A percentile compares a stretch with the other conserved stretches of the same genome.
phyloP scores from a whole-genome alignment of 1,140 invertebrate genomes.

The Pseudomyrmex flavicornis region DNA sequence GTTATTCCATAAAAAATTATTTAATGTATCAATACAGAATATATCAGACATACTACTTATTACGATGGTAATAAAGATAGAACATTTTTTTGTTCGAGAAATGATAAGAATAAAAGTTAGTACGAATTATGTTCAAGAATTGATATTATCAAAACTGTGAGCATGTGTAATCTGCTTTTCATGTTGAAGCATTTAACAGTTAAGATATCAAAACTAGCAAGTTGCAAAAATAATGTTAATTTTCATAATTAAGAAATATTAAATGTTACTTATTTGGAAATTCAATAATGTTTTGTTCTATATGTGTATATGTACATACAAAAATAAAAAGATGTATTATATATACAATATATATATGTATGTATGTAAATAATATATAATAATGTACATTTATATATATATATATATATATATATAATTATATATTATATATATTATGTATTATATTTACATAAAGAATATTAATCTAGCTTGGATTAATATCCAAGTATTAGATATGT shows the following conservation, averaged over 20 bases:
- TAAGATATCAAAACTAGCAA: not conserved
- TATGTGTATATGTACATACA: slow-evolving; percentile 27
- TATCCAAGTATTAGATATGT: too few species aligned
- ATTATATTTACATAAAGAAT: too few species aligned
- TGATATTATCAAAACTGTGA: slow-evolving; percentile 12
- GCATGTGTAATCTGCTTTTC: slow-evolving; percentile 6
- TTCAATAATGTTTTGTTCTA: slow-evolving; percentile 23
- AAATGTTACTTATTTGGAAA: slow-evolving; percentile 42
- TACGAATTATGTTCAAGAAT: slow-evolving; percentile 28
- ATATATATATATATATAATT: not conserved
- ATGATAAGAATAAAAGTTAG: slow-evolving; percentile 10
- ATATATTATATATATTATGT: too few species aligned
- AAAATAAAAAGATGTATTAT: not conserved
- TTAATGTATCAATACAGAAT: slow-evolving; percentile 32
- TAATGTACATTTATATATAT: not conserved
- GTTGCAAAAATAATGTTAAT: slow-evolving; percentile 26
- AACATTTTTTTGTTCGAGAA: too few species aligned
- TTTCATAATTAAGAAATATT: slow-evolving; percentile 40
- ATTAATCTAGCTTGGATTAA: too few species aligned
- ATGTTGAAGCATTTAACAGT: not conserved
- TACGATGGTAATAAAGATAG: too few species aligned
- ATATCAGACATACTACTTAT: not conserved
- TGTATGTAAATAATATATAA: not conserved
- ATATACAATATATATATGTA: slow-evolving; percentile 12
- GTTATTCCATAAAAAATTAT: too few species aligned